Base-by-base conservation (phyloP, 2,113 vertebrate genomes). In the Sciurus niger region DNA sequence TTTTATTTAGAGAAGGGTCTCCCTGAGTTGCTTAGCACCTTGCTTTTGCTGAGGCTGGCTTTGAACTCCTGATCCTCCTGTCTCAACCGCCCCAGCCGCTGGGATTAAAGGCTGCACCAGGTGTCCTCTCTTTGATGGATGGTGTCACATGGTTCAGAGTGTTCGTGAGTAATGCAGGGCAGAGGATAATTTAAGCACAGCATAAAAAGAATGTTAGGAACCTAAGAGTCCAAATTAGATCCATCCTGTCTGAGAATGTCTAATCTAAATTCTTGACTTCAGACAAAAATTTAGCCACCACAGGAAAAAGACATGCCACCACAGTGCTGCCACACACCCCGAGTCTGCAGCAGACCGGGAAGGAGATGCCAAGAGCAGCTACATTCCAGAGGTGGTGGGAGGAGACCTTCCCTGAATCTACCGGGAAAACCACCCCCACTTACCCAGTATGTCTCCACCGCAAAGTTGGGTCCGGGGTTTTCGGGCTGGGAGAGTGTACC, bases 371-470 rank as follows among this genome's bases (percentile, higher is more conserved):
- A 55, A 82, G 34, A 51, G 17, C 6, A 30, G 14, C 4, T 2
- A 12, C 0, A 20, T 3, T 1, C 7, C 1, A 2, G 24, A 51
- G 37, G 9, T 0, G 1, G 4, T 0, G 46, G 28, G 13, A 25
- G 53, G 83, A 0, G 55, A 11, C 5, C 60, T 48, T 12, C 1
- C 72, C 43, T 74, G 4, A 13, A 22, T 16, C 17, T 16, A 6
- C 18, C 6, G 8, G 73, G 68, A 28, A 60, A 58, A 53, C 40
- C n/a, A 16, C 1, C 5, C 1, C 5, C 6, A 98, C 99, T 99
- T 89, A 99, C 99, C 14, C 9, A 34, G 80, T 99, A 99, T 0
- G 89, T 97, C 97, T 99, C 99, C 67, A 97, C 40, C 3, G 99
- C 98, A 93, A 98, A 98, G 34, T 22, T 6, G 1, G 96, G 96